Conservation (phyloP, 2,113 vertebrate species). For the Prionailurus viverrinus region DNA sequence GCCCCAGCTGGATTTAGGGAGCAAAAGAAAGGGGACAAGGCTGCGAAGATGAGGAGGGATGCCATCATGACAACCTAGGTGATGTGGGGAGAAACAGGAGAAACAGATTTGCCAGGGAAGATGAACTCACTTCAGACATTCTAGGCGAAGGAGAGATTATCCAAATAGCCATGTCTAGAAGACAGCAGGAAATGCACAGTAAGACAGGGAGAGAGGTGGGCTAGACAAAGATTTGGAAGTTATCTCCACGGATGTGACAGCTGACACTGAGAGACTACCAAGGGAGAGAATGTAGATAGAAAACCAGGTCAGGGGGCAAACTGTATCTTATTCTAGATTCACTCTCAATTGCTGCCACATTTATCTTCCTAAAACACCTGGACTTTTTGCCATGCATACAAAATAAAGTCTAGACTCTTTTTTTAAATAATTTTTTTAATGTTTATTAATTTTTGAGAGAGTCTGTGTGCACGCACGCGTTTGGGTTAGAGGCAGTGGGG, state of each 20-base stretch:
- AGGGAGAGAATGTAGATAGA: not conserved
- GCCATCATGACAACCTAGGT: not conserved
- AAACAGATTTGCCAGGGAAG: not conserved
- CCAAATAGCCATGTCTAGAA: not conserved
- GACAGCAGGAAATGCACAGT: not conserved
- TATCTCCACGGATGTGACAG: not conserved
- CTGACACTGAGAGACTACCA: not conserved
- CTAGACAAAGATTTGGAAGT: not conserved
- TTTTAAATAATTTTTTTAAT: too few species aligned
- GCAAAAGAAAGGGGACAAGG: not conserved
- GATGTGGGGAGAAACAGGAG: not conserved
- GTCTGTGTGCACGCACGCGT: too few species aligned
- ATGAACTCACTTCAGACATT: not conserved
- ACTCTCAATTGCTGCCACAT: not conserved
- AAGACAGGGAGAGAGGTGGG: not conserved
- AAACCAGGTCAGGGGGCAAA: not conserved
- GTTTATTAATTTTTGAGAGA: too few species aligned
- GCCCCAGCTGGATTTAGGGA: not conserved
- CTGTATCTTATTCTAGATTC: not conserved
- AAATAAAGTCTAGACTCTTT: not conserved
- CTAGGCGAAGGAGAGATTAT: not conserved
- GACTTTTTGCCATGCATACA: not conserved
- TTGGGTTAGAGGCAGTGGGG: too few species aligned
- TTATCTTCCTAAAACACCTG: not conserved
- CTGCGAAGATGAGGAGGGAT: not conserved